Conservation (phyloP, 2,113 vertebrate genomes). For the Cichladusa arquata region DNA sequence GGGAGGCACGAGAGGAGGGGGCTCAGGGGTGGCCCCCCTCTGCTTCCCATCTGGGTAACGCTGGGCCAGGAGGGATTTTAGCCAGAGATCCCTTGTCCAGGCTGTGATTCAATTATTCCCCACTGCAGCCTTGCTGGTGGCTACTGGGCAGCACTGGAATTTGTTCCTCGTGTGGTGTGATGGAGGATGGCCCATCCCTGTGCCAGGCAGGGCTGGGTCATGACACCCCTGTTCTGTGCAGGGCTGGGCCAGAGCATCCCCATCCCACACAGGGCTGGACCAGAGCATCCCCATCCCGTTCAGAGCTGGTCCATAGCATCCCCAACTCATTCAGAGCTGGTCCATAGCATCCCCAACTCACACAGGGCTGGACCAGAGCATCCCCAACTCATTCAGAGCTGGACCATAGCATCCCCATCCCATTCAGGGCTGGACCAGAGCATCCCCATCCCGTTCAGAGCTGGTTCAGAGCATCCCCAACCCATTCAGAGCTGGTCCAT, state of each 20-base stretch:
- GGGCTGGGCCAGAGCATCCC: neutral
- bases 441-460: no score
- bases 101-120: slow-evolving; percentile 9
- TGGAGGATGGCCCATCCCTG: neutral
- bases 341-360: no score
- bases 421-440: no score
- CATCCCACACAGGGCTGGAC: fast-evolving
- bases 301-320: no score
- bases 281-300: fast-evolving
- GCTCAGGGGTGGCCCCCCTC: neutral
- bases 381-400: no score
- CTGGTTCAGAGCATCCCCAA: no score
- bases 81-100: neutral
- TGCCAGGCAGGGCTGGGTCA: neutral
- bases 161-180: fast-evolving
- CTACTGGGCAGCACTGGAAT: neutral
- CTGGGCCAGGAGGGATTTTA: neutral
- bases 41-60: neutral
- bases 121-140: neutral
- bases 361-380: neutral
- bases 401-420: no score
- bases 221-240: neutral
- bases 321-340: no score
- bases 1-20: neutral
- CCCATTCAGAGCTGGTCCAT: no score